Conservation (phyloP, 2,797 vertebrate species). For the Pseudochirops cupreus region DNA sequence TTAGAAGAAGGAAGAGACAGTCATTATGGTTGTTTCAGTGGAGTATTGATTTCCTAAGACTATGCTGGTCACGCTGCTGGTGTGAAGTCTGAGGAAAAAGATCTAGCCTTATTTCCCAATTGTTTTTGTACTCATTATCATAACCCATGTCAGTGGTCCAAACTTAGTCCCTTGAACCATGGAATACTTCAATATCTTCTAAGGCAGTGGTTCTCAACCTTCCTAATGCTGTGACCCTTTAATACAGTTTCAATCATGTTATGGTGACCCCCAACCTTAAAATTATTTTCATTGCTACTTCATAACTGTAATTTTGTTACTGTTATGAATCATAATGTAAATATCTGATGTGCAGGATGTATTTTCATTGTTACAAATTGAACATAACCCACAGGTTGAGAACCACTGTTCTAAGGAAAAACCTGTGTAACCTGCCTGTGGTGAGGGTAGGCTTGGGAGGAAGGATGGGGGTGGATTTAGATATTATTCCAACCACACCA, state of each 20-base stretch:
- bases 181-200: not conserved
- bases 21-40: not conserved
- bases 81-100: not conserved
- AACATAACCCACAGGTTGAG: no score
- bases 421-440: not conserved
- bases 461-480: no score
- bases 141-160: not conserved
- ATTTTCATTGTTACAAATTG: no score
- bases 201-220: not conserved
- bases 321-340: no score
- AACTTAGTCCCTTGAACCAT: not conserved
- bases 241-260: no score
- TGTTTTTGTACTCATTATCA: not conserved
- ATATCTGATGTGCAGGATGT: no score
- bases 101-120: not conserved
- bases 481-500: not conserved
- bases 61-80: not conserved
- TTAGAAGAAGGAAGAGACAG: not conserved
- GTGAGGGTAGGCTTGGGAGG: not conserved
- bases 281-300: no score
- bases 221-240: no score
- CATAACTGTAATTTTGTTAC: no score
- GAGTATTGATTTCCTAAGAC: not conserved
- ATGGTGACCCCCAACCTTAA: no score
- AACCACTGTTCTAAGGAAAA: not conserved